Evolutionary conservation across 2,113 vertebrate species (phyloP), one percentile per base, ranked within the genome.

Genomic region (Pseudorhombus dupliciocellatus): DNA sequence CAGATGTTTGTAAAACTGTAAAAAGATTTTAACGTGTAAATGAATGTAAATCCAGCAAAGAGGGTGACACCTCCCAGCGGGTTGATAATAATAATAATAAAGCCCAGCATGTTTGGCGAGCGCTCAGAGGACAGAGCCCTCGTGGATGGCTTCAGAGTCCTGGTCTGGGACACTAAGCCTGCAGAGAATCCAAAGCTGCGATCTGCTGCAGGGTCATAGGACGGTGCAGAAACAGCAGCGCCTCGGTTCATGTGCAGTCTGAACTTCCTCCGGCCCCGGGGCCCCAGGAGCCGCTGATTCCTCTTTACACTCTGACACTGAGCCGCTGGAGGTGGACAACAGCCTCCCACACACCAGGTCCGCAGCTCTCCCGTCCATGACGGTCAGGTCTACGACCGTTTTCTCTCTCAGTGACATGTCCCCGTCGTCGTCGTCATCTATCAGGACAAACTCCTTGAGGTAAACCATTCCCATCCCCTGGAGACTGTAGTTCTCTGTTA

Each of bases 371-470:
- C 97, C 96, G 0, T 97, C 96, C 83, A 94, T 94, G 7, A 95
- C 91, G 14, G 96, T 96, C 77, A 96, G 48, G 0, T 98, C 96
- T 0, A 95, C 97, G 75, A 98, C 97, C 0, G 96, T 98, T 89
- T 97, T 98, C 94, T 98, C 97, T 56, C 97, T 85, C 25, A 98
- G 54, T 0, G 97, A 98, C 93, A 97, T 97, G 82, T 98, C 97
- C 0, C 89, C 90, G 0, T 98, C 96, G 0, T 98, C 97, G 83
- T 98, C 97, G 0, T 98, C 97, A 0, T 98, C 98, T 24, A 98
- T 95, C 75, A 98, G 94, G 77, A 98, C 91, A 81, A 97, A 95
- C 14, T 96, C 96, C 88, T 95, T 97, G 75, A 98, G 93, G 83
- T 95, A 94, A 70, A 95, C 93, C 2, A 54, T 66, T 18, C 11